These are phyloP conservation scores for Prosopocoilus inquinatus DNA, from an alignment of 2,888 invertebrate genomes.

Conservation along the genomic window DNA sequence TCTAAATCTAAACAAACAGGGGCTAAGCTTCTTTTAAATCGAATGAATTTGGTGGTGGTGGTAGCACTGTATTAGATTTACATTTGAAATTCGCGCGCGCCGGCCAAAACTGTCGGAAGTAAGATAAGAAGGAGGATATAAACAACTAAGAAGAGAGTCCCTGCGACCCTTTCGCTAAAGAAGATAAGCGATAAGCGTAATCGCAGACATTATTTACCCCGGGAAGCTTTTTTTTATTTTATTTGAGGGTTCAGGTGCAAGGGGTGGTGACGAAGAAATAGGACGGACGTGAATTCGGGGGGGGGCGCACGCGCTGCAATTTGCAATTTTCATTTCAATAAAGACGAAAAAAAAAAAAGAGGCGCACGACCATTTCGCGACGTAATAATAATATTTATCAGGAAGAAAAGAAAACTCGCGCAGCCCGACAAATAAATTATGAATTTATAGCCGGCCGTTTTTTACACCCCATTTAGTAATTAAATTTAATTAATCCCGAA, in stretches of 20 bases:
- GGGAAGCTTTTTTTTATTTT: conserved; percentile 30
- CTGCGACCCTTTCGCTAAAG: conserved; percentile 28
- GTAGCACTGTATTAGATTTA: background rate
- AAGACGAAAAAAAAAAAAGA: too few species aligned
- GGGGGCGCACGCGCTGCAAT: conserved; percentile 30
- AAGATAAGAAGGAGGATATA: conserved; percentile 41
- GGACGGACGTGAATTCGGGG: conserved; percentile 26
- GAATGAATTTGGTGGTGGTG: too few species aligned
- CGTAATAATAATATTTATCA: background rate
- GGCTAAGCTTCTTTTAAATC: too few species aligned
- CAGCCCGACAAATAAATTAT: background rate
- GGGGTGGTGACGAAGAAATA: conserved; percentile 22
- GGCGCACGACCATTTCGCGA: background rate
- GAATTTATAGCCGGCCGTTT: conserved; percentile 4
- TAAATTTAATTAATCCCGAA: conserved; percentile 42
- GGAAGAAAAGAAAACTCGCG: background rate
- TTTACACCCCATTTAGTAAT: conserved; percentile 42
- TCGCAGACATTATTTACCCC: conserved; percentile 45
- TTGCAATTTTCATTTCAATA: conserved; percentile 16
- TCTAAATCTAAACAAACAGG: too few species aligned
- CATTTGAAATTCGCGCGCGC: conserved; percentile 15
- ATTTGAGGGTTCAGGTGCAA: conserved; percentile 33
- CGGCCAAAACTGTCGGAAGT: conserved; percentile 35
- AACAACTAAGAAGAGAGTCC: conserved; percentile 40
- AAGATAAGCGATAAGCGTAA: conserved; percentile 47